phyloP scores from a whole-genome alignment of 2,797 vertebrate species.

The Rhynchotus rufescens region DNA sequence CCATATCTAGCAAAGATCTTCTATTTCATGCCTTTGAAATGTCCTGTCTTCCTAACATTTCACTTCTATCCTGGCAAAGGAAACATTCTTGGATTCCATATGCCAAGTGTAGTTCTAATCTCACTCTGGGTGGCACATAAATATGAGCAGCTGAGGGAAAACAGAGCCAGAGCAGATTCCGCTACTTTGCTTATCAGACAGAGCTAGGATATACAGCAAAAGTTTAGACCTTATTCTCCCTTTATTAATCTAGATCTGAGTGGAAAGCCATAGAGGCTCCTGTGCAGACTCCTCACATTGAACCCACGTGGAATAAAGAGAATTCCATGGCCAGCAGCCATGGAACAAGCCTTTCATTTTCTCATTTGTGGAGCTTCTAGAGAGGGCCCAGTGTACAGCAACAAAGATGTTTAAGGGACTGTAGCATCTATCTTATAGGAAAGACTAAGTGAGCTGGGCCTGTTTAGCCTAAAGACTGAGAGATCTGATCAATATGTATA shows the following conservation, averaged over 20 bases:
- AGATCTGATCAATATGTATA: too few relatives aligned
- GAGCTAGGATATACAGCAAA: neutral
- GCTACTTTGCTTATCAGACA: too few relatives aligned
- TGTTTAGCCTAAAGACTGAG: too few relatives aligned
- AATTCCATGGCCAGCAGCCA: neutral
- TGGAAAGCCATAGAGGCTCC: neutral
- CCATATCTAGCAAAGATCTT: neutral
- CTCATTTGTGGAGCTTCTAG: too few relatives aligned
- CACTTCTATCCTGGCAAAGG: neutral
- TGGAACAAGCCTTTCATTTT: neutral
- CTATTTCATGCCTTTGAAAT: neutral
- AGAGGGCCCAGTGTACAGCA: too few relatives aligned
- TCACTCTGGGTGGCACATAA: neutral
- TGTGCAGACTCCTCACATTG: neutral
- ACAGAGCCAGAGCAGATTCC: neutral
- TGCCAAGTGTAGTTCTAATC: neutral
- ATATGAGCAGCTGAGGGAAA: neutral
- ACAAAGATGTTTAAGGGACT: too few relatives aligned
- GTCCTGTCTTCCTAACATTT: neutral
- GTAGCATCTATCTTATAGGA: too few relatives aligned
- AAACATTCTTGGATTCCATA: neutral
- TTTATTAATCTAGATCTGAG: neutral
- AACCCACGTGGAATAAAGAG: neutral
- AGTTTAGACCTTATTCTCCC: neutral
- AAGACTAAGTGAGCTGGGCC: too few relatives aligned